Base-by-base conservation (phyloP, 2,797 vertebrate genomes). In the Pelodytes ibericus region DNA sequence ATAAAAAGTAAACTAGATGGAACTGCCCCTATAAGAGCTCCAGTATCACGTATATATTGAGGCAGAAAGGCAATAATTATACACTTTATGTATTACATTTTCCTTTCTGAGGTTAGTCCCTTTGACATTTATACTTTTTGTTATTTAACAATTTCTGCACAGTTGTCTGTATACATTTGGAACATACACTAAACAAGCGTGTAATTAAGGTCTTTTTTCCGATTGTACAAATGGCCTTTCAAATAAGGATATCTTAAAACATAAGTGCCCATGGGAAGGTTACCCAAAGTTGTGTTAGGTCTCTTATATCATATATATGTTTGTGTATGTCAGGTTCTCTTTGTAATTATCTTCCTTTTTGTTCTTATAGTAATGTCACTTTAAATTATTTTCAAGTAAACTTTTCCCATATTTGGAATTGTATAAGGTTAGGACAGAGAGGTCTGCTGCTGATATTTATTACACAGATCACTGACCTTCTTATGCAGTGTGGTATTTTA, bases 401-500 rank as follows among this genome's bases (percentile, higher is more conserved):
- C 31, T 59, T 30, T 67, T 41, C 65, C 75, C 75, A 72, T 78
- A 78, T 72, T 72, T 72, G 75, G 75, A 61, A 22, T 24, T 61
- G 62, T 60, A 60, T 67, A 61, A 44, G 27, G 29, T 44, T 61
- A 72, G 56, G 25, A 53, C 57, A 63, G 27, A 51, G 44, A 44
- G 63, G 25, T 59, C 56, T 62, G 41, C 26, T 44, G 41, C 63
- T 61, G 70, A 60, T 79, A 79, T 79, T 73, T 72, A 79, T 79
- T 79, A 73, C 63, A 68, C 24, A 22, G 44, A 33, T 47, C 70
- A 60, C 57, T 79, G 63, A 73, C 76, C 76, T 78, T 59, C 51
- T 31, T 63, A 67, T 53, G 63, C 30, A 53, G 41, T 27, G 44
- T 15, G n/a, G 39, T 79, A 79, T 72, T 79, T 79, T 31, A 61